Conservation (phyloP, 2,113 vertebrate genomes). For the Anthoscopus minutus region DNA sequence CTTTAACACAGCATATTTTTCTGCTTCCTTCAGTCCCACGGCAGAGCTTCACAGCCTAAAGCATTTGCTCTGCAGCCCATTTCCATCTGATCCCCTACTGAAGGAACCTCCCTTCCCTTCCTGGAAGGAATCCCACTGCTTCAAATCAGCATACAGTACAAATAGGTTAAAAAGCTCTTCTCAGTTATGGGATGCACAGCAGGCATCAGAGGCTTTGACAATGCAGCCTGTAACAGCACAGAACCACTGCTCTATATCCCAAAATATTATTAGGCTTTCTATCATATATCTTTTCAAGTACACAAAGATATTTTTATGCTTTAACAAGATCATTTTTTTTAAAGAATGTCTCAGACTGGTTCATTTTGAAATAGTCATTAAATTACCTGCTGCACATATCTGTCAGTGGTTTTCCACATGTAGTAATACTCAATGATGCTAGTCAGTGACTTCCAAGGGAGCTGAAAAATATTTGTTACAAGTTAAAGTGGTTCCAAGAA, state of each 20-base stretch:
- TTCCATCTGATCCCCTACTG: background rate
- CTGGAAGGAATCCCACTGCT: background rate
- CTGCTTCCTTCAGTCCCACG: background rate
- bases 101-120: background rate
- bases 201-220: background rate
- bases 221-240: background rate
- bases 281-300: background rate
- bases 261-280: background rate
- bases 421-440: conserved; percentile 99
- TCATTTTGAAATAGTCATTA: background rate
- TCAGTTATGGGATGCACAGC: background rate
- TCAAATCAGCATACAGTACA: background rate
- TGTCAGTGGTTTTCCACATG: conserved; percentile 99
- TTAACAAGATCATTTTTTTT: background rate
- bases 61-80: background rate
- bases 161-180: background rate
- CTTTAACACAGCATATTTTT: background rate
- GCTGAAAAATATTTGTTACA: conserved; percentile 73
- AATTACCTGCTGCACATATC: conserved; percentile 97
- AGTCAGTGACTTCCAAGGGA: conserved; percentile 96
- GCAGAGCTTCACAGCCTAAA: background rate
- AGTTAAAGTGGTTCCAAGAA: background rate
- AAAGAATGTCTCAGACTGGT: background rate
- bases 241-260: background rate
- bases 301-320: background rate